phyloP scores from a whole-genome alignment of 2,797 vertebrate species.

The Hemibagrus guttatus region DNA sequence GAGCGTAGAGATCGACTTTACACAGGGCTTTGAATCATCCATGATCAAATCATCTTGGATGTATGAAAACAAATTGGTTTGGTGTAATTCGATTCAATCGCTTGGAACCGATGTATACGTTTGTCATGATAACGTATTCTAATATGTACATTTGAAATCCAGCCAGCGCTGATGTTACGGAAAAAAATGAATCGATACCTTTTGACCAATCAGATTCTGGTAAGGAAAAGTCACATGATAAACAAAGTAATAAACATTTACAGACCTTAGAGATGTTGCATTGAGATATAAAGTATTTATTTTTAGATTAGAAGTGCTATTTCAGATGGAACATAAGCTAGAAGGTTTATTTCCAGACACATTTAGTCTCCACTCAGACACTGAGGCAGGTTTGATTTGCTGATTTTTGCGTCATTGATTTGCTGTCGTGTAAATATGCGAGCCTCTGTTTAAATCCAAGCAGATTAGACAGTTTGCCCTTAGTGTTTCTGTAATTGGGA shows the following conservation, averaged over 20 bases:
- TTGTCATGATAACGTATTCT: background rate
- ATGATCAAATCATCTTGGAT: too few species aligned
- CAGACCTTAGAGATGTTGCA: background rate
- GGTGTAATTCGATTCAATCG: too few species aligned
- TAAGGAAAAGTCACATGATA: conserved; percentile 9
- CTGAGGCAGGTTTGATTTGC: conserved; percentile 17
- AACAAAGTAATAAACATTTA: conserved; percentile 3
- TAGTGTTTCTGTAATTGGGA: background rate
- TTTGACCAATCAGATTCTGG: background rate
- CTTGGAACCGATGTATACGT: too few species aligned
- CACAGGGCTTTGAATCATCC: too few species aligned
- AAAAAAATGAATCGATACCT: too few species aligned
- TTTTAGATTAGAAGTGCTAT: background rate
- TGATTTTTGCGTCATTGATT: conserved; percentile 38
- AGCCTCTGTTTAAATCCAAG: conserved; percentile 16
- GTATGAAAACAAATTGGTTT: too few species aligned
- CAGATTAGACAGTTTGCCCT: background rate
- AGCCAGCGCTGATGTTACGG: background rate
- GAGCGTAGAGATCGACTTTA: too few species aligned
- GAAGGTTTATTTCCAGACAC: conserved; percentile 8
- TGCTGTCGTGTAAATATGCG: conserved; percentile 14
- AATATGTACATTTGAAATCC: background rate
- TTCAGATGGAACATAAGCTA: conserved; percentile 21
- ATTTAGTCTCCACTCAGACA: background rate
- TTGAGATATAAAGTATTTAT: background rate